Percentiles rank a stretch among this genome's conserved stretches.
phyloP scores from a whole-genome alignment of 1,140 invertebrate genomes.

The Ostrea edulis region DNA sequence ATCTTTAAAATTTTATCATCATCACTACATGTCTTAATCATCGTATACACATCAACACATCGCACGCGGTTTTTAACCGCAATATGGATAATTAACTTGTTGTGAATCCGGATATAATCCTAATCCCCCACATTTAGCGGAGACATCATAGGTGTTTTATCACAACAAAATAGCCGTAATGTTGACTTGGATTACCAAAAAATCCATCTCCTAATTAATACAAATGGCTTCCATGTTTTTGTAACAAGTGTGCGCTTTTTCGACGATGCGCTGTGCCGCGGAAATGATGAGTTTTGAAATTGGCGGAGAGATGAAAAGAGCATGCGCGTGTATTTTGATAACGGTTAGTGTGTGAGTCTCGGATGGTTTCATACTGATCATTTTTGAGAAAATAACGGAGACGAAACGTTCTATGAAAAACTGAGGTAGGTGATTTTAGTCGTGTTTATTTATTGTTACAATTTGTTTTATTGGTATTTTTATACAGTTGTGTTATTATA shows the following conservation, averaged over 20 bases:
- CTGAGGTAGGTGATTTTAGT: neutral
- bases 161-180: neutral
- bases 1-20: neutral
- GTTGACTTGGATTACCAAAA: neutral
- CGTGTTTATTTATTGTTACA: neutral
- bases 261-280: neutral
- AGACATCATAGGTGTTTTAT: slow-evolving; percentile 15
- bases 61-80: too few relatives aligned
- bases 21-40: neutral
- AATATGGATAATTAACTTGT: neutral
- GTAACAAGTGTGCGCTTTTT: slow-evolving; percentile 9
- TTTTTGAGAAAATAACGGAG: slow-evolving; percentile 3
- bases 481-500: too few relatives aligned
- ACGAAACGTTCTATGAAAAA: neutral
- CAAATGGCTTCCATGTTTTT: slow-evolving; percentile 7
- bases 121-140: slow-evolving; percentile 3
- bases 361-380: neutral
- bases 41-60: too few relatives aligned
- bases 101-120: neutral
- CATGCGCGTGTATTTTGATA: slow-evolving; percentile 30
- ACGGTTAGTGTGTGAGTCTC: neutral
- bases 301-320: slow-evolving; percentile 19
- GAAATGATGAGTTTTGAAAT: slow-evolving; percentile 22
- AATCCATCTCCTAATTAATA: neutral
- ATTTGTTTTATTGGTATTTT: too few relatives aligned